phyloP scores from a whole-genome alignment of 1,140 invertebrate genomes.

The Drosophila pachea region DNA sequence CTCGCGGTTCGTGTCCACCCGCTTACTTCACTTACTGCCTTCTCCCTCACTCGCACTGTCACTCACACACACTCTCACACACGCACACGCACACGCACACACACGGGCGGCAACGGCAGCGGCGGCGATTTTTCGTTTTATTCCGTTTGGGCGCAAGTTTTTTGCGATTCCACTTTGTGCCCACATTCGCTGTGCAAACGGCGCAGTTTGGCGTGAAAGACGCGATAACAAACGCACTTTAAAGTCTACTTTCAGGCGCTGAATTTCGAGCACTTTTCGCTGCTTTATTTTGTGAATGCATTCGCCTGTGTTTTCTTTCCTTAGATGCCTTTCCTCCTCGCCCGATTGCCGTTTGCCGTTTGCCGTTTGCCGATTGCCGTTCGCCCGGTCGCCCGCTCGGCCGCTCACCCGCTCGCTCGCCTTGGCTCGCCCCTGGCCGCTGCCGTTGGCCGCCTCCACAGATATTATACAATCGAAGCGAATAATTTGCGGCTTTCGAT shows the following conservation, averaged over 20 bases:
- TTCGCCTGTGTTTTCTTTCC: background rate
- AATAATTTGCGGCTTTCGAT: slow-evolving; percentile 27
- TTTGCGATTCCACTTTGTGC: slow-evolving; percentile 57
- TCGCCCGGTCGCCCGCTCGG: background rate
- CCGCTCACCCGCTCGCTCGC: background rate
- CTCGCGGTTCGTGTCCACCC: slow-evolving; percentile 1
- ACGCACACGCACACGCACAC: slow-evolving; percentile 14
- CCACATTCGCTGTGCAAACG: slow-evolving; percentile 52
- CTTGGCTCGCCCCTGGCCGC: slow-evolving; percentile 39
- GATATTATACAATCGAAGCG: slow-evolving; percentile 67
- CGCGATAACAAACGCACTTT: slow-evolving; percentile 48
- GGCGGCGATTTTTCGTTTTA: slow-evolving; percentile 52
- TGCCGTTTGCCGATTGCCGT: background rate
- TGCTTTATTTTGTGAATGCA: slow-evolving; percentile 8
- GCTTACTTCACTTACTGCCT: slow-evolving; percentile 3
- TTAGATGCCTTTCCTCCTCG: slow-evolving; percentile 2
- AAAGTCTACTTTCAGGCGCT: slow-evolving; percentile 13
- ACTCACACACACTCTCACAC: slow-evolving; percentile 13
- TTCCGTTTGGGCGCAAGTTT: slow-evolving; percentile 58
- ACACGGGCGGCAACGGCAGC: slow-evolving; percentile 68
- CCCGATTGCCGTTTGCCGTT: slow-evolving; percentile 13
- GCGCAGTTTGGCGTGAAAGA: slow-evolving; percentile 56
- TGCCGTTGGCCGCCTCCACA: slow-evolving; percentile 57
- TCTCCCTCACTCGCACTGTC: background rate
- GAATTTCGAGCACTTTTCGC: slow-evolving; percentile 11